Conservation (phyloP, 2,888 invertebrate genomes). For the Drosophila emarginata region DNA sequence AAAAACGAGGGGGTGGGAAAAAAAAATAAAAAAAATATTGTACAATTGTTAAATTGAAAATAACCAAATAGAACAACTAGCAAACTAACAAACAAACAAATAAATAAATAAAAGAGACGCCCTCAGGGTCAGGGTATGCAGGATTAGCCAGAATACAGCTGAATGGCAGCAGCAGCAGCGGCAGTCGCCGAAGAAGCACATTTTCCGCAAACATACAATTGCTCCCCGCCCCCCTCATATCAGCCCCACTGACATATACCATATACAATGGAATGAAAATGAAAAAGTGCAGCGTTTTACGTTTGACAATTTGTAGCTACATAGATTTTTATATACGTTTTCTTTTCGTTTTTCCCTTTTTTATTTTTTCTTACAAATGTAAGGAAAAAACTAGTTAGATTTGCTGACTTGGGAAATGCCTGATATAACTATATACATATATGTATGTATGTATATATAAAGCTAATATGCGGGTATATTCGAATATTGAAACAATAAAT, state of each 20-base stretch:
- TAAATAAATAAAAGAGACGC: conserved; percentile 36
- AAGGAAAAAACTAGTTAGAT: conserved; percentile 1
- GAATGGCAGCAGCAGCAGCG: not conserved
- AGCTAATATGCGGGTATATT: not conserved
- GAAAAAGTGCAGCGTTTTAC: conserved; percentile 63
- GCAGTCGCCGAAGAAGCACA: conserved; percentile 1
- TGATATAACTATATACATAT: not conserved
- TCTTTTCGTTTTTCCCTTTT: not conserved
- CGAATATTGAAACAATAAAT: not conserved
- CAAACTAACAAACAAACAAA: conserved; percentile 31
- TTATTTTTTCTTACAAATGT: not conserved
- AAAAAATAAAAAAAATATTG: conserved; percentile 20
- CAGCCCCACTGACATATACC: not conserved
- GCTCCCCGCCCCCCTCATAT: not conserved
- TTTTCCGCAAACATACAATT: not conserved
- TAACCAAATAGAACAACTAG: conserved; percentile 1
- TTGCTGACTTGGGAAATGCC: not conserved
- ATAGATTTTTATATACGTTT: not conserved
- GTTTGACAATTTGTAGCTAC: conserved; percentile 65
- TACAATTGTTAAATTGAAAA: conserved; percentile 2
- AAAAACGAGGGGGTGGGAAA: conserved; percentile 20
- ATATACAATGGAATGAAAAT: conserved; percentile 23
- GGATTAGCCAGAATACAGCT: conserved; percentile 38
- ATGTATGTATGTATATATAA: not conserved
- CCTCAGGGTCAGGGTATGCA: conserved; percentile 41